Base-by-base conservation (phyloP, 2,113 vertebrate genomes). In the Scopus umbretta region DNA sequence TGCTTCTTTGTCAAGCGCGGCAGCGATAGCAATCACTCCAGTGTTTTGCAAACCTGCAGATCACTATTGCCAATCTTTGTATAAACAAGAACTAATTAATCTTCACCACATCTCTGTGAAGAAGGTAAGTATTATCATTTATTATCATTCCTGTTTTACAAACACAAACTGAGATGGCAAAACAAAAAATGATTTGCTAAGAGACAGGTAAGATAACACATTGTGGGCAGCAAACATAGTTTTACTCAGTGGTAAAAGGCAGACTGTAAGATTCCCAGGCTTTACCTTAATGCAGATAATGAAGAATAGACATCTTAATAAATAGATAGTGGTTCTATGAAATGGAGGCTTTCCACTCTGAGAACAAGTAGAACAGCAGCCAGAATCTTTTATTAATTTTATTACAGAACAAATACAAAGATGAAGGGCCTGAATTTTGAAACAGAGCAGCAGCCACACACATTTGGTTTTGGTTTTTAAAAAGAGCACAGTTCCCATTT, bases 61-160 rank as follows among this genome's bases (percentile, higher is more conserved):
- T 90, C 92, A 55, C 94, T 62, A 23, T 36, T 94, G 92, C 82
- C 90, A 78, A 88, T 93, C 92, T 97, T 80, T 34, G 26, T 83
- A 58, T 58, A 75, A 96, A 84, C 80, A 93, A 55, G 63, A 90
- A 47, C 86, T 96, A 96, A 96, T 96, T 94, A 92, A 95, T 96
- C 96, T 96, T 96, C 82, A 76, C 59, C 82, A 61, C 68, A 86
- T 95, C 86, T 91, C 89, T 45, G 75, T 55, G 68, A 86, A 62
- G 80, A 73, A 93, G 72, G 65, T 74, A 92, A 68, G 82, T 81
- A 78, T 93, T 92, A 95, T 86, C 94, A 63, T 92, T 94, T 94
- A 86, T 91, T 94, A 94, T 92, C 83, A 91, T 91, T 74, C 38
- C 80, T 93, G 91, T 95, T 93, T 86, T 88, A 96, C 95, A 92